Base-by-base conservation (phyloP, 1,140 invertebrate genomes). In the Polyergus mexicanus region DNA sequence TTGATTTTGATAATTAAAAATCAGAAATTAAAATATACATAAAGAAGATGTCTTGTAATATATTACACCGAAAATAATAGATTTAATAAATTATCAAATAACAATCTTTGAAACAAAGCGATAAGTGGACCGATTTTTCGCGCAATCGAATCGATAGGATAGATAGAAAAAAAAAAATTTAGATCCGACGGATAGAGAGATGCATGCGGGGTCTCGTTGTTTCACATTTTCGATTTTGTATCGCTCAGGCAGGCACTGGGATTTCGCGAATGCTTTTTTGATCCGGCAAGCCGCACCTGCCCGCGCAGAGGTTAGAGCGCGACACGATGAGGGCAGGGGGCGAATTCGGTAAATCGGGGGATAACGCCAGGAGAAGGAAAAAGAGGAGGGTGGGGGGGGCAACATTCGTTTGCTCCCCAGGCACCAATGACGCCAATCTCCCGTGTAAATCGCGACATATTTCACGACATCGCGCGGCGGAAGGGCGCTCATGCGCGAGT, bases 371-470 rank as follows among this genome's bases (percentile, higher is more conserved):
- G 56, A 66, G 35, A 72, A 58, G 35, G 68, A 66, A 22, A 66
- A 66, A 72, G 44, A 66, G 56, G 51, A 66, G 77, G 62, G 4
- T n/a, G 44, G 66, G 56, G 28, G 41, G 32, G 38, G 22, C 19
- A 62, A 84, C 74, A 62, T 66, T 76, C 81, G 88, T 88, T 93
- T 85, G 90, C 91, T 94, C 94, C 93, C 93, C 85, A 92, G 93
- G 87, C 94, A 92, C 92, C 94, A 94, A 95, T 95, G 93, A 94
- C 90, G 93, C 94, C 94, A 94, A 94, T 94, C 93, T 94, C 92
- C 93, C 92, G 93, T 94, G 92, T 94, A 95, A 94, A 95, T 95
- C 94, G 94, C 94, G 94, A 94, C 94, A 94, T 95, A 95, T 95
- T 94, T 95, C 94, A 94, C 91, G 91, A 92, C 92, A 91, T 83